Percentiles rank a stretch among this genome's conserved stretches.
Conservation (phyloP, 2,888 invertebrate species). For the Caenorhabditis angaria region DNA sequence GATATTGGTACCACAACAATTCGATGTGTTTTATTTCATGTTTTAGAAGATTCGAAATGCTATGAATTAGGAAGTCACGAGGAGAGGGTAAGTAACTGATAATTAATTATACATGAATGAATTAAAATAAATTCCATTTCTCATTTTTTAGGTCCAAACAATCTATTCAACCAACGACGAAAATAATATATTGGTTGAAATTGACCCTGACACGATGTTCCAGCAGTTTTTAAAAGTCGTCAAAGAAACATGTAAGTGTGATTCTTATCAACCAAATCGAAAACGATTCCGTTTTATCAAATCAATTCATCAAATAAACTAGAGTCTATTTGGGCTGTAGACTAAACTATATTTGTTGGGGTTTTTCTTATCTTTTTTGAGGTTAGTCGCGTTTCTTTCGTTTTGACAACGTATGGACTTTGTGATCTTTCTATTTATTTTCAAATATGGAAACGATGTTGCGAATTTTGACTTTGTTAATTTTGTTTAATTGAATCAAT, state of each 20-base stretch:
- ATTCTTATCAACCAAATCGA: neutral
- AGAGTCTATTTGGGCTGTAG: neutral
- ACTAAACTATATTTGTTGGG: constrained; percentile 8
- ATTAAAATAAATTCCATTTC: too few relatives aligned
- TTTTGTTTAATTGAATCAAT: too few relatives aligned
- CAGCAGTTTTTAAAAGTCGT: constrained; percentile 56
- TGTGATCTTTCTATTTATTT: neutral
- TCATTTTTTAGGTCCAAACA: constrained; percentile 37
- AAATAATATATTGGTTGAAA: constrained; percentile 56
- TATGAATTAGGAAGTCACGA: constrained; percentile 46
- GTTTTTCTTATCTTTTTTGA: too few relatives aligned
- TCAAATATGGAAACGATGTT: too few relatives aligned
- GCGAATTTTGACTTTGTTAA: too few relatives aligned
- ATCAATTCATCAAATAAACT: constrained; percentile 1
- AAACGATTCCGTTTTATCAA: constrained; percentile 5
- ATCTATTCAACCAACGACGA: constrained; percentile 37
- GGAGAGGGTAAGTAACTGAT: constrained; percentile 40
- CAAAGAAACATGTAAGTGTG: constrained; percentile 44
- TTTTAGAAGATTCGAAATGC: constrained; percentile 52
- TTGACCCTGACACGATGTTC: constrained; percentile 63
- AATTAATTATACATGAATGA: too few relatives aligned
- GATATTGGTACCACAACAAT: constrained; percentile 68
- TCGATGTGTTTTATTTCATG: constrained; percentile 62
- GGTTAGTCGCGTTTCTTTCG: neutral
- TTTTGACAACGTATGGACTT: too few relatives aligned